Percentiles rank a stretch among this genome's conserved stretches.
phyloP scores from a whole-genome alignment of 2,888 invertebrate species.

The Tillus elongatus region DNA sequence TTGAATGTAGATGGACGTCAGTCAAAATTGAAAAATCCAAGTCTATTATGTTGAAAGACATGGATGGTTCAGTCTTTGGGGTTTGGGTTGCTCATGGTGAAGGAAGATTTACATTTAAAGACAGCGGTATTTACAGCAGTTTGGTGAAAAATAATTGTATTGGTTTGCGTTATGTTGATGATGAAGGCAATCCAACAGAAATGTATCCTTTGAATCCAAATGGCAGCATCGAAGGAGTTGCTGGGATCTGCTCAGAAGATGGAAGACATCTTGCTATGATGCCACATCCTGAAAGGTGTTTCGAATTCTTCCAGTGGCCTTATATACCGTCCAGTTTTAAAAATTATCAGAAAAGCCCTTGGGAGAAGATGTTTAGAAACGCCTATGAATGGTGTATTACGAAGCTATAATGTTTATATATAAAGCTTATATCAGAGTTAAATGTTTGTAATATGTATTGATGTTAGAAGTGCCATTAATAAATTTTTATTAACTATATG shows the following conservation, averaged over 20 bases:
- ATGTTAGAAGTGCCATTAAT: too few relatives aligned
- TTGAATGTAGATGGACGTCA: constrained; percentile 56
- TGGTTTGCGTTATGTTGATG: constrained; percentile 78
- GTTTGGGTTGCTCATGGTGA: constrained; percentile 97
- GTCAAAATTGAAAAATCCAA: constrained; percentile 54
- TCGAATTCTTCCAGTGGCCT: constrained; percentile 83
- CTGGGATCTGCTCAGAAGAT: constrained; percentile 80
- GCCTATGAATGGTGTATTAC: constrained; percentile 63
- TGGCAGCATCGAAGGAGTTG: constrained; percentile 76
- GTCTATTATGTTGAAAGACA: constrained; percentile 81
- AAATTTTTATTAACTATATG: too few relatives aligned
- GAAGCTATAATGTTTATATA: too few relatives aligned
- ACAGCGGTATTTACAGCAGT: constrained; percentile 42
- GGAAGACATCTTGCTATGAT: constrained; percentile 95
- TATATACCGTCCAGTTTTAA: constrained; percentile 49
- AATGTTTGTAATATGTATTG: too few relatives aligned
- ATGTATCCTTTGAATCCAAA: constrained; percentile 92
- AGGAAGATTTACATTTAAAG: constrained; percentile 63
- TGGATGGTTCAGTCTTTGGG: constrained; percentile 82
- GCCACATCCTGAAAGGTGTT: constrained; percentile 95
- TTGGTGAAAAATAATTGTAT: constrained; percentile 54
- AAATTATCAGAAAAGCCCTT: constrained; percentile 63
- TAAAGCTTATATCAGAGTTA: too few relatives aligned
- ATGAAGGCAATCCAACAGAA: constrained; percentile 63
- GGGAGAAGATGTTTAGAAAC: constrained; percentile 87